Percentiles rank a stretch among this genome's conserved stretches.
These are phyloP conservation scores for Acipenser transmontanus DNA, from an alignment of 2,797 vertebrate genomes.

Conservation along the genomic window DNA sequence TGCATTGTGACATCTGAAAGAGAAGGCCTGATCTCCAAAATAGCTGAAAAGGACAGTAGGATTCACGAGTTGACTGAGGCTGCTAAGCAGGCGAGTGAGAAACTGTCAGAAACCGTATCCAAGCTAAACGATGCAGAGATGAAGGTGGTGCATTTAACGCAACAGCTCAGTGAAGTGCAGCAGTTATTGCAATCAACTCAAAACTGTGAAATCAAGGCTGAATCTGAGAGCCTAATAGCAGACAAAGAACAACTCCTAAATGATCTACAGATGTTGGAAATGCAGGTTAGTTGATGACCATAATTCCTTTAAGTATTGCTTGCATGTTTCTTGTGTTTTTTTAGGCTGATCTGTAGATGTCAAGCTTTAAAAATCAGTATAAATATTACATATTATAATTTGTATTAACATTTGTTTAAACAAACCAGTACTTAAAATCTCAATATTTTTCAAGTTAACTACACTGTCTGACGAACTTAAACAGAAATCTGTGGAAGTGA, in stretches of 20 bases:
- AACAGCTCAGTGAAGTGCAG: slow-evolving; percentile 30
- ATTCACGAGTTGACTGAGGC: slow-evolving; percentile 45
- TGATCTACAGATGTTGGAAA: slow-evolving; percentile 34
- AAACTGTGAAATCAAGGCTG: slow-evolving; percentile 38
- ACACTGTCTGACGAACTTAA: background rate
- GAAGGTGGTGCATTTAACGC: slow-evolving; percentile 34
- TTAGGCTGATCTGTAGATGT: too few species aligned
- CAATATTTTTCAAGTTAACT: background rate
- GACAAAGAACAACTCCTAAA: slow-evolving; percentile 40
- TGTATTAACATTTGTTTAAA: too few species aligned
- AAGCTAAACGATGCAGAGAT: slow-evolving; percentile 24
- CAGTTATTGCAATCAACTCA: slow-evolving; percentile 30
- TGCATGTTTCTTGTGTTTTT: background rate
- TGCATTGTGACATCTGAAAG: slow-evolving; percentile 21
- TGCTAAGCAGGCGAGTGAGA: slow-evolving; percentile 33
- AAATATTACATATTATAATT: too few species aligned
- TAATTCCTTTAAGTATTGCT: background rate
- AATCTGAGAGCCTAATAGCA: slow-evolving; percentile 33
- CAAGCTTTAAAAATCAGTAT: too few species aligned
- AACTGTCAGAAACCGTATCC: slow-evolving; percentile 30
- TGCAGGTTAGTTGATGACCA: slow-evolving; percentile 43
- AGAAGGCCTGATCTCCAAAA: slow-evolving; percentile 37
- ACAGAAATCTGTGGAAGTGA: background rate
- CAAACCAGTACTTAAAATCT: too few species aligned
- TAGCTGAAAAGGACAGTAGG: slow-evolving; percentile 38